phyloP scores from a whole-genome alignment of 2,888 invertebrate species.

The Uropetala carovei region DNA sequence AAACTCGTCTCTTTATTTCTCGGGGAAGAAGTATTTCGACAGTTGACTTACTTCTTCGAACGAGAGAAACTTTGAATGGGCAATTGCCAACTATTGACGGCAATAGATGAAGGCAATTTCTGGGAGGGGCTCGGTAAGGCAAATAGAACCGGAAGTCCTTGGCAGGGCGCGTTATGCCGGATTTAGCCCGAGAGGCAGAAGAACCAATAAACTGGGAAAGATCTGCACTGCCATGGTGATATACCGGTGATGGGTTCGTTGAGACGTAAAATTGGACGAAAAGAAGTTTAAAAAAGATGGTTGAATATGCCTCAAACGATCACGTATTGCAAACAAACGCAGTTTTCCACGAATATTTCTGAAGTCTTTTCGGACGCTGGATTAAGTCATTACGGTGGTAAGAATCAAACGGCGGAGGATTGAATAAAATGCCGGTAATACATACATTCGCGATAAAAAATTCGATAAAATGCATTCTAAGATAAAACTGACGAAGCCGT shows the following conservation, averaged over 20 bases:
- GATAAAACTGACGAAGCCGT: no score
- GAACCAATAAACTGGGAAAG: constrained; percentile 5
- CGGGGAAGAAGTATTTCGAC: background rate
- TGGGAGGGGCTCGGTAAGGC: background rate
- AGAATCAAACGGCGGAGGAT: no score
- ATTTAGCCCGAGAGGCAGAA: background rate
- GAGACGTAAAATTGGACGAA: constrained; percentile 6
- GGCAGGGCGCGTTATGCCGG: background rate
- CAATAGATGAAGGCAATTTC: background rate
- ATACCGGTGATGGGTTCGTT: background rate
- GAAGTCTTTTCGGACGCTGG: no score
- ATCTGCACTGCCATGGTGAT: background rate
- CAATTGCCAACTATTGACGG: background rate
- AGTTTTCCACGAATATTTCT: background rate
- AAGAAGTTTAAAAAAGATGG: constrained; percentile 8
- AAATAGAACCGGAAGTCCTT: background rate
- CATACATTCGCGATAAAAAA: no score
- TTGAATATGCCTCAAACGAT: background rate
- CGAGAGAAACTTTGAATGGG: background rate
- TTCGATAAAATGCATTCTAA: no score
- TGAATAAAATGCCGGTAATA: no score
- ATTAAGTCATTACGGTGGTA: no score
- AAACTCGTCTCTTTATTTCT: background rate
- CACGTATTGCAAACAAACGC: background rate
- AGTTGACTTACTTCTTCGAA: background rate